A percentile compares a stretch with the other conserved stretches of the same genome.
These are phyloP conservation scores for Macaca fascicularis DNA, from an alignment of 2,113 vertebrate species.

Conservation along the genomic window T2T-MFA8v1.1 NC_088393.1:19003001-19003500, in stretches of 20 bases:
- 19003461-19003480: conserved; percentile 86
- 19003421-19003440: conserved; percentile 78
- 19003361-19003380: conserved; percentile 40
- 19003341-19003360: conserved; percentile 62
- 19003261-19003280: conserved; percentile 53
- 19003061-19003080: not conserved
- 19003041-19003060: not conserved
- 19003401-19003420: conserved; percentile 82
- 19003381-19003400: conserved; percentile 9
- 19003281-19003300: conserved; percentile 80
- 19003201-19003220: not conserved
- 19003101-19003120: not conserved
- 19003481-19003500: conserved; percentile 83
- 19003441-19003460: conserved; percentile 87
- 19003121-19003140: conserved; percentile 24
- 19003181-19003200: not conserved
- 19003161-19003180: conserved; percentile 10
- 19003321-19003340: conserved; percentile 83
- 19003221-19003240: conserved; percentile 69
- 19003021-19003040: not conserved
- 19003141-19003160: conserved; percentile 13
- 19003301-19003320: conserved; percentile 89
- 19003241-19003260: conserved; percentile 41
- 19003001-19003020: not conserved
- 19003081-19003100: conserved; percentile 20